A percentile compares a stretch with the other conserved stretches of the same genome.
These are phyloP conservation scores for Antrozous pallidus DNA, from an alignment of 2,797 vertebrate species.

Conservation along the genomic window DNA sequence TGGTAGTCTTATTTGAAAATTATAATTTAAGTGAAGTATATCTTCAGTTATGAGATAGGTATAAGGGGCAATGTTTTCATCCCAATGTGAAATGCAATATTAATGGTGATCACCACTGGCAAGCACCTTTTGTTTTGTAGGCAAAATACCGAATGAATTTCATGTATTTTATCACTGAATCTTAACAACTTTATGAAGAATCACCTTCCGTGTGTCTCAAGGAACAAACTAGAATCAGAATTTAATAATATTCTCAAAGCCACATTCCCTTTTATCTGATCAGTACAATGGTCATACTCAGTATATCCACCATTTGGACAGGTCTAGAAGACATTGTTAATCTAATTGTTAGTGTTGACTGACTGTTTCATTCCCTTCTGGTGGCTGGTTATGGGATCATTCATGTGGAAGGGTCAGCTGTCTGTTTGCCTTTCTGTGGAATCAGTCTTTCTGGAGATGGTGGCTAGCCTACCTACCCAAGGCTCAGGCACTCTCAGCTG, in stretches of 20 bases:
- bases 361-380: background rate
- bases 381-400: background rate
- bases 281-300: background rate
- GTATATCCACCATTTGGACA: background rate
- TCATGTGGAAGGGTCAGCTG: background rate
- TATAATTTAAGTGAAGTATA: background rate
- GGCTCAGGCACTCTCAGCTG: background rate
- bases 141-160: background rate
- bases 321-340: background rate
- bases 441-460: background rate
- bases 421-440: background rate
- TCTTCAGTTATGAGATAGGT: background rate
- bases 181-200: background rate
- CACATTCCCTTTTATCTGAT: background rate
- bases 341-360: background rate
- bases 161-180: background rate
- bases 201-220: background rate
- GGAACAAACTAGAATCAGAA: background rate
- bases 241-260: background rate
- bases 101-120: background rate
- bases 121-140: background rate
- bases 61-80: background rate
- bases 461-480: background rate
- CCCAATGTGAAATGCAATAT: background rate
- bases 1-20: background rate